phyloP scores from a whole-genome alignment of 2,797 vertebrate genomes.

The Macrochelys suwanniensis region DNA sequence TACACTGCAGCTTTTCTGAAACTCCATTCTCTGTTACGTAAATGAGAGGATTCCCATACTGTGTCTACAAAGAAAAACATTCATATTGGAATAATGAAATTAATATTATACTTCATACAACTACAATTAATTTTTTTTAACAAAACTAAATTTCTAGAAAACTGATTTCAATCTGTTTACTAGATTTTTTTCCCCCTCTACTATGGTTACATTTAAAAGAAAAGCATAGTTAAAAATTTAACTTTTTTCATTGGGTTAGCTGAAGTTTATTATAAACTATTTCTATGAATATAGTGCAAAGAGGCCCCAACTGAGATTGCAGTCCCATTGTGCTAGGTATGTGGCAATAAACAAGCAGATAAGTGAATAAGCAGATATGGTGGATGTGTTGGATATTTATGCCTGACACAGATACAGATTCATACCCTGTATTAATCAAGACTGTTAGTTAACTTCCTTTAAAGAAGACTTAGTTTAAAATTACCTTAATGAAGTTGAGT shows the following conservation, averaged over 20 bases:
- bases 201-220: neutral
- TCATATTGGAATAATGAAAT: neutral
- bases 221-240: neutral
- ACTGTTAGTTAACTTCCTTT: neutral
- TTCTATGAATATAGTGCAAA: neutral
- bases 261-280: neutral
- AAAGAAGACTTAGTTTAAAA: neutral
- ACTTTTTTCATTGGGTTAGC: fast-evolving
- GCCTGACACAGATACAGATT: neutral
- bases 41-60: slow-evolving; percentile 91
- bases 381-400: neutral
- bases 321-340: neutral
- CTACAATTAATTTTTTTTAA: neutral
- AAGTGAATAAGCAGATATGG: neutral
- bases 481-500: slow-evolving; percentile 95
- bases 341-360: neutral
- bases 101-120: neutral
- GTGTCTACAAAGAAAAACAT: slow-evolving; percentile 81
- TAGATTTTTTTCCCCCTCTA: neutral
- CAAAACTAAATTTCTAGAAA: neutral
- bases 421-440: neutral
- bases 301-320: neutral
- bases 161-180: neutral
- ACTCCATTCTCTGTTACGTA: slow-evolving; percentile 95
- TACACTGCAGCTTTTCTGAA: slow-evolving; percentile 88